Conservation (phyloP, 2,888 invertebrate genomes). For the Synanthedon tipuliformis region DNA sequence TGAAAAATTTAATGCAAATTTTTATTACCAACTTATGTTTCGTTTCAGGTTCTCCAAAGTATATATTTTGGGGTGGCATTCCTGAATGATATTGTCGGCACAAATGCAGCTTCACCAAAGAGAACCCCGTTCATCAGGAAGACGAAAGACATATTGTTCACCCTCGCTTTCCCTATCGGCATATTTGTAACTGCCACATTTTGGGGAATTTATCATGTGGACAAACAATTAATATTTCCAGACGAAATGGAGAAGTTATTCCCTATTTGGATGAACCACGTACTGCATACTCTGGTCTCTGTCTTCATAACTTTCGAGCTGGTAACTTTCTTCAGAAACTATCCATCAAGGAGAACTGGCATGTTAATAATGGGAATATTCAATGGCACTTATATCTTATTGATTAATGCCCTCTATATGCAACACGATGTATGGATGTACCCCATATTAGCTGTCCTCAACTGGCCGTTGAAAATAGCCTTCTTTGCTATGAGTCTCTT, state of each 20-base stretch:
- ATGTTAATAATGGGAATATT: conserved; percentile 36
- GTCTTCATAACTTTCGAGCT: conserved; percentile 83
- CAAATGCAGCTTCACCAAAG: conserved; percentile 71
- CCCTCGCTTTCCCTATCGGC: conserved; percentile 78
- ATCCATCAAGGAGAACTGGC: conserved; percentile 77
- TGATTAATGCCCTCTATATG: background rate
- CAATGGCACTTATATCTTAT: background rate
- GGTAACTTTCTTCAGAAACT: conserved; percentile 75
- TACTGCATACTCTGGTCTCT: conserved; percentile 86
- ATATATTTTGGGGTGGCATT: conserved; percentile 80
- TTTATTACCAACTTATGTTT: background rate
- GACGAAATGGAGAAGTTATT: conserved; percentile 81
- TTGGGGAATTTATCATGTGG: conserved; percentile 85
- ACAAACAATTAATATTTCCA: conserved; percentile 91
- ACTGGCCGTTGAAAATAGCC: background rate
- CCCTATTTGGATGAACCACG: conserved; percentile 90
- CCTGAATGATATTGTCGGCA: conserved; percentile 79
- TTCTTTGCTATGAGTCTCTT: background rate
- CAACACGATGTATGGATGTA: background rate
- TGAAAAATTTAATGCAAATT: background rate
- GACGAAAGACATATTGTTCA: background rate
- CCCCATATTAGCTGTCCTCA: background rate
- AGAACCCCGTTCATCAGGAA: conserved; percentile 44
- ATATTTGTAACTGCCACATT: conserved; percentile 87
- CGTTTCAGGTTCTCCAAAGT: conserved; percentile 77